Conservation (phyloP, 2,113 vertebrate genomes). For the Phylloscopus whistleri region DNA sequence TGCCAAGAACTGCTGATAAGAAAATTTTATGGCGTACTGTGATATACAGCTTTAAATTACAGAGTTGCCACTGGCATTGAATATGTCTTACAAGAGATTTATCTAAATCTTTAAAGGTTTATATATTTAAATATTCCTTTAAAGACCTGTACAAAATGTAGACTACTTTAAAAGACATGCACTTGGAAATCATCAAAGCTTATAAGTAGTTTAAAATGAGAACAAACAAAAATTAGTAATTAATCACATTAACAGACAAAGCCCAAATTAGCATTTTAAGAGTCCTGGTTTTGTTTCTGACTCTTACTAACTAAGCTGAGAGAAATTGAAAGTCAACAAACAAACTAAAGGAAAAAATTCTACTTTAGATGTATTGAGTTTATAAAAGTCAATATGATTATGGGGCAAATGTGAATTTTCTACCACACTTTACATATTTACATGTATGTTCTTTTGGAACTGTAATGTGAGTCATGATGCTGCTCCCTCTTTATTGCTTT, state of each 20-base stretch:
- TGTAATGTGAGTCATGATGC: background rate
- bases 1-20: background rate
- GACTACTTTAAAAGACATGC: background rate
- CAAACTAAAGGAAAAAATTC: background rate
- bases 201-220: background rate
- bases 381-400: background rate
- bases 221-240: background rate
- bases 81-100: background rate
- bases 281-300: background rate
- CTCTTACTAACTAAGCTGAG: background rate
- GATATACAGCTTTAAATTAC: constrained; percentile 5
- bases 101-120: background rate
- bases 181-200: background rate
- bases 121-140: background rate
- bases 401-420: background rate
- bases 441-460: background rate
- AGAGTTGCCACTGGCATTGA: background rate
- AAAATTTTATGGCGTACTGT: background rate
- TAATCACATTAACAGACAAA: background rate
- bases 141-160: background rate
- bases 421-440: background rate
- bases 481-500: constrained; percentile 46
- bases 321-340: background rate
- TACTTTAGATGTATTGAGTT: background rate
- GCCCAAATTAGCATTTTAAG: background rate